Percentiles rank a stretch among this genome's conserved stretches.
Evolutionary conservation across 2,797 vertebrate species (phyloP).

Genomic region (Ibycter americanus): DNA sequence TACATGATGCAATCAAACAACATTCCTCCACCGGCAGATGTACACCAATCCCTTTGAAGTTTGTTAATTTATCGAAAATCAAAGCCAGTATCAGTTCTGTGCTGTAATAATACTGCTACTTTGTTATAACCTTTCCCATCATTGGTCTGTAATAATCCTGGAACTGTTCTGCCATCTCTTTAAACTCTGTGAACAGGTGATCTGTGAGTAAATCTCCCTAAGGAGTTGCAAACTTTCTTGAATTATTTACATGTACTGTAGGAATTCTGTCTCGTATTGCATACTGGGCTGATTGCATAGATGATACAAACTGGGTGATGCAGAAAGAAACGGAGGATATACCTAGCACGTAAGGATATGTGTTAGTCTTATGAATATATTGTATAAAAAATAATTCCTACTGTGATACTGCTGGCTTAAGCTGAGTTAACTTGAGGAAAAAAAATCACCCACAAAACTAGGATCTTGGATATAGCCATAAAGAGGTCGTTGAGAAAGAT

Average conservation of each 20-base stretch:
- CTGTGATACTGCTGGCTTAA: not conserved
- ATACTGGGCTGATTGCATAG: not conserved
- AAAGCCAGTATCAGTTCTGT: not conserved
- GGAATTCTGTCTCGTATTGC: constrained; percentile 15
- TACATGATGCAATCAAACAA: constrained; percentile 46
- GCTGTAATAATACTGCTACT: not conserved
- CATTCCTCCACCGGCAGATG: not conserved
- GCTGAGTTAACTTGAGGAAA: not conserved
- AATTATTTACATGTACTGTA: constrained; percentile 52
- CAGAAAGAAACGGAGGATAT: not conserved
- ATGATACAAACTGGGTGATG: not conserved
- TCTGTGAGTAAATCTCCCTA: constrained; percentile 56
- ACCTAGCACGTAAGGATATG: not conserved
- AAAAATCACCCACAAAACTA: not conserved
- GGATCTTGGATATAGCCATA: not conserved
- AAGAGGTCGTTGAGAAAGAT: not conserved
- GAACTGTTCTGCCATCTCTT: constrained; percentile 2
- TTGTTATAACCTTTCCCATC: not conserved
- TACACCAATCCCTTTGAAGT: constrained; percentile 33
- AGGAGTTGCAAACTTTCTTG: constrained; percentile 35
- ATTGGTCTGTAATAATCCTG: not conserved
- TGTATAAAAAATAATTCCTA: not conserved
- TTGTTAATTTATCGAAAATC: constrained; percentile 19
- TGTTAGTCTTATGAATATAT: not conserved
- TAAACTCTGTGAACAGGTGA: constrained; percentile 45